Evolutionary conservation across 2,888 invertebrate genomes (phyloP), one percentile per base, ranked within the genome.

Genomic region (Agrochola litura): DNA sequence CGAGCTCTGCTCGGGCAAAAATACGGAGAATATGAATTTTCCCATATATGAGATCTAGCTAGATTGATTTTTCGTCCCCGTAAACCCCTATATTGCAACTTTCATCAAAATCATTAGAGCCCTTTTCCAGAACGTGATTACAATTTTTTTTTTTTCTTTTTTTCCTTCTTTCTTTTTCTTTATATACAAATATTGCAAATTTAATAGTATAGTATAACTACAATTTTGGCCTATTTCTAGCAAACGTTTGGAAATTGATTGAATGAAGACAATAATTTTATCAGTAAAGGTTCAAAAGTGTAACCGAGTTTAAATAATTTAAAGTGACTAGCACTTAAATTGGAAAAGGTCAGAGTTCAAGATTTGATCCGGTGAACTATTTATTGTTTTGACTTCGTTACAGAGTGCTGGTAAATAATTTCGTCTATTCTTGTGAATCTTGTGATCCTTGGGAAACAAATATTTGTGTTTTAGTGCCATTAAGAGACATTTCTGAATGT

Each of bases 251-350:
- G 10, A 2, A 77, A 58, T 61, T 63, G 30, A 83, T 78, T 64
- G 30, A 64, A 80, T 37, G 22, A 77, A 82, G 46, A n/a, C 12
- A 25, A 52, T 30, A 16, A 78, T 83, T 64, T 64, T 54, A 78
- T 68, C 37, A 52, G 0, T 8, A 16, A 73, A 60, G 43, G 37
- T 64, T 68, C 41, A 54, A 68, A 60, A 68, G 56, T 64, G 25
- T 64, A 77, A 54, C 52, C 16, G 22, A 58, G 46, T 77, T 58
- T 58, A 46, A 68, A 68, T 83, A 77, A 82, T 77, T 56, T 52
- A 25, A 67, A 82, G 54, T 58, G 67, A 67, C 46, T 67, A 67
- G 37, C 83, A 61, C 77, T 82, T 43, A 52, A 8, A 41, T 14
- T 46, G 58, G 37, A 6, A 58, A 63, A 68, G 75, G 63, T 30